Evolutionary conservation across 1,140 invertebrate genomes (phyloP).

Genomic region (Drosophila kurseongensis): DNA sequence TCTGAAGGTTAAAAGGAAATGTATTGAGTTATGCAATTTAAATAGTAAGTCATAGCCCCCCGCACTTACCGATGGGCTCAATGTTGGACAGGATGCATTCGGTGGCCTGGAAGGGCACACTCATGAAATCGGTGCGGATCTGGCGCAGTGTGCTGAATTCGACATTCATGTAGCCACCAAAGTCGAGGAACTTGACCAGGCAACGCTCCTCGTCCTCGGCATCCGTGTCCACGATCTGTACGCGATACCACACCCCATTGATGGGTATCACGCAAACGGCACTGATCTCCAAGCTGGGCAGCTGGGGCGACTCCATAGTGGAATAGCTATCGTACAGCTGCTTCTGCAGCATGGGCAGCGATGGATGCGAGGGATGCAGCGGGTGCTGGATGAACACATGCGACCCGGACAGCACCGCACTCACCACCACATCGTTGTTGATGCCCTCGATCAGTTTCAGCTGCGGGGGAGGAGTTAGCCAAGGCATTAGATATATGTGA

Average conservation of each 20-base stretch:
- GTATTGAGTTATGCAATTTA: too few species aligned
- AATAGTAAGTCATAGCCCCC: too few species aligned
- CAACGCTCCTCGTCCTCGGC: slow-evolving; percentile 88
- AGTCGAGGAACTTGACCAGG: slow-evolving; percentile 95
- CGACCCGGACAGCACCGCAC: slow-evolving; percentile 92
- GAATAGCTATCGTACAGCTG: slow-evolving; percentile 90
- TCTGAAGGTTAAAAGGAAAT: slow-evolving; percentile 60
- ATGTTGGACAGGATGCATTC: slow-evolving; percentile 97
- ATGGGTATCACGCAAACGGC: slow-evolving; percentile 95
- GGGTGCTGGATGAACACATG: slow-evolving; percentile 96
- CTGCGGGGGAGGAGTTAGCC: slow-evolving; percentile 84
- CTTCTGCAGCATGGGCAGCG: slow-evolving; percentile 90
- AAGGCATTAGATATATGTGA: slow-evolving; percentile 12
- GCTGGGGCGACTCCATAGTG: slow-evolving; percentile 87
- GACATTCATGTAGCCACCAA: slow-evolving; percentile 95
- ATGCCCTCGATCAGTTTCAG: slow-evolving; percentile 94
- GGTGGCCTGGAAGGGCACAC: slow-evolving; percentile 97
- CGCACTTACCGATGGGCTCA: slow-evolving; percentile 90
- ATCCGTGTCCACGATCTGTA: slow-evolving; percentile 91
- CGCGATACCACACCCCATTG: slow-evolving; percentile 94
- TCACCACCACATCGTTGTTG: slow-evolving; percentile 96
- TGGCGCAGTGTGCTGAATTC: slow-evolving; percentile 91
- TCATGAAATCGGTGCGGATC: slow-evolving; percentile 96
- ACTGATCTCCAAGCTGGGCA: slow-evolving; percentile 89
- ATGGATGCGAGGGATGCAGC: slow-evolving; percentile 95